phyloP scores from a whole-genome alignment of 2,113 vertebrate genomes.

The Forbesichthys papilliferus region DNA sequence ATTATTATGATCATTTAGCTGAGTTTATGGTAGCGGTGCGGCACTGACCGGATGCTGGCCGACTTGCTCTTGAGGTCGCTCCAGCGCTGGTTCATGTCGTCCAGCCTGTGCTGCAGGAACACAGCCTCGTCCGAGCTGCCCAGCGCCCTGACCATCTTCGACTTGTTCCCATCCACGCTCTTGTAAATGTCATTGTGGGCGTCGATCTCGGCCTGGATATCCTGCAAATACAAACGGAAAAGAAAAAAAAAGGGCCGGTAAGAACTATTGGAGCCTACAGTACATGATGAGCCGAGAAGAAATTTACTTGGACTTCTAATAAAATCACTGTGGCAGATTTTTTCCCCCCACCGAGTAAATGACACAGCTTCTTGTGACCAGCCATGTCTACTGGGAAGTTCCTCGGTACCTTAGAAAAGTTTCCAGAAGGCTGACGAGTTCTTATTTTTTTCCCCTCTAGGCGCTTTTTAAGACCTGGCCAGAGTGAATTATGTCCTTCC shows the following conservation, averaged over 20 bases:
- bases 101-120: conserved; percentile 91
- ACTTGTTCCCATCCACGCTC: conserved; percentile 92
- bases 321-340: conserved; percentile 22
- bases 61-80: conserved; percentile 93
- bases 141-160: conserved; percentile 95
- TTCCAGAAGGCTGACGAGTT: conserved; percentile 40
- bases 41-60: conserved; percentile 86
- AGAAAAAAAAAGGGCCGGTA: neutral
- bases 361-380: conserved; percentile 4
- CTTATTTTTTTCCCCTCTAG: conserved; percentile 25
- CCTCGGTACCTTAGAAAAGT: conserved; percentile 28
- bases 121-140: conserved; percentile 93
- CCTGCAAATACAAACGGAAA: conserved; percentile 74
- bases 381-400: conserved; percentile 27
- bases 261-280: neutral
- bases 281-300: neutral
- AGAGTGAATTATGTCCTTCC: conserved; percentile 25
- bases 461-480: conserved; percentile 24
- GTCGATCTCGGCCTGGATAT: conserved; percentile 98
- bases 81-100: conserved; percentile 99
- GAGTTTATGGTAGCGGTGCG: neutral
- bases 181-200: conserved; percentile 99
- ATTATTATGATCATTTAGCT: too few species aligned
- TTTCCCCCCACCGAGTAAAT: conserved; percentile 19
- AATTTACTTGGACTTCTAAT: conserved; percentile 1